phyloP scores from a whole-genome alignment of 2,888 invertebrate genomes.

The Ceraclea dissimilis region DNA sequence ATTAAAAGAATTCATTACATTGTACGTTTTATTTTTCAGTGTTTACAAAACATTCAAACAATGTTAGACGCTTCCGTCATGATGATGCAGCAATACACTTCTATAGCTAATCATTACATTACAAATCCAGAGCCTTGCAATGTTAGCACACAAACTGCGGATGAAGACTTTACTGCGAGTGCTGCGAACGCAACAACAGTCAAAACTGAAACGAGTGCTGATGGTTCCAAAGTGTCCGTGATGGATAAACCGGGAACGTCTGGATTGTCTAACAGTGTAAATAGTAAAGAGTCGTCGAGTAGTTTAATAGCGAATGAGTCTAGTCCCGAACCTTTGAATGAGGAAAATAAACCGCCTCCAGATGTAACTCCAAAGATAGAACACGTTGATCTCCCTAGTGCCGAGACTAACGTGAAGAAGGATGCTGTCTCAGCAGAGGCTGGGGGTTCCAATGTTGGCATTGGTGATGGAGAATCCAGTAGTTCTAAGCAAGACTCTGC shows the following conservation, averaged over 20 bases:
- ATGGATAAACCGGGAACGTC: constrained; percentile 28
- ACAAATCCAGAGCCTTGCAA: constrained; percentile 36
- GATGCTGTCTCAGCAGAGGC: not conserved
- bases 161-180: constrained; percentile 27
- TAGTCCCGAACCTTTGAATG: not conserved
- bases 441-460: not conserved
- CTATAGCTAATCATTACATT: constrained; percentile 54
- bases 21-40: constrained; percentile 37
- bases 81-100: constrained; percentile 90
- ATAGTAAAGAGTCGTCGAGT: constrained; percentile 4
- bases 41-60: constrained; percentile 76
- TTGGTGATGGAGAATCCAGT: not conserved
- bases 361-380: not conserved
- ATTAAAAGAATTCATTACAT: not conserved
- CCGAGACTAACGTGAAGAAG: not conserved
- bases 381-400: not conserved
- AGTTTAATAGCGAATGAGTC: constrained; percentile 1
- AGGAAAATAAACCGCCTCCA: not conserved
- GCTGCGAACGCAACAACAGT: not conserved
- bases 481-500: not conserved
- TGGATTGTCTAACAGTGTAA: constrained; percentile 10
- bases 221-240: constrained; percentile 2
- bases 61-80: constrained; percentile 89
- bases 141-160: constrained; percentile 42
- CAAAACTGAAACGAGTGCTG: constrained; percentile 27